phyloP scores from a whole-genome alignment of 2,797 vertebrate genomes.

The Coluber constrictor region DNA sequence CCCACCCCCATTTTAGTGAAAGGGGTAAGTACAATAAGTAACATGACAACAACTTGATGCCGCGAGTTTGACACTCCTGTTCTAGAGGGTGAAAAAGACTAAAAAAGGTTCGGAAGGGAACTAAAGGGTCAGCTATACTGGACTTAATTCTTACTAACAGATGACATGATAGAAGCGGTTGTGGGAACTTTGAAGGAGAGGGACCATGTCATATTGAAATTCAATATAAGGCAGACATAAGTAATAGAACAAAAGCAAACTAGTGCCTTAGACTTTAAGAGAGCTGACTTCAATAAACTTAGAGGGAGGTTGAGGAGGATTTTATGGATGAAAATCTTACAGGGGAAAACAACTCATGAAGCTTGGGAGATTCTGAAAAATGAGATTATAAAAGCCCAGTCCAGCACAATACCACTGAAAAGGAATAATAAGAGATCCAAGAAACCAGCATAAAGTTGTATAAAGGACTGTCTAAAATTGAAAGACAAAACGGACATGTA shows the following conservation, averaged over 20 bases:
- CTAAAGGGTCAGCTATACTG: neutral
- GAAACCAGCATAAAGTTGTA: neutral
- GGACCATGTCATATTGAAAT: neutral
- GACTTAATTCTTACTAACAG: neutral
- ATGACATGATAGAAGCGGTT: neutral
- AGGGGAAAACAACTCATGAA: neutral
- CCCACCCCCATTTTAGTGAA: no score
- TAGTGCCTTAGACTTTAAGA: neutral
- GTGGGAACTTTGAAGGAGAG: neutral
- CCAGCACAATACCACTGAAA: neutral
- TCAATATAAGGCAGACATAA: neutral
- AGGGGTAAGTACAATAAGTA: no score
- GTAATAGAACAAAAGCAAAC: neutral
- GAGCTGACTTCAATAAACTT: neutral
- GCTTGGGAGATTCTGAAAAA: neutral
- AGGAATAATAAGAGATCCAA: neutral
- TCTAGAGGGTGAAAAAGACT: slow-evolving; percentile 15
- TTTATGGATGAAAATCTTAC: neutral
- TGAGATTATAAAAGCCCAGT: neutral
- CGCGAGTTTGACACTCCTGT: slow-evolving; percentile 19
- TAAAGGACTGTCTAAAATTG: neutral
- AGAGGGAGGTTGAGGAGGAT: neutral
- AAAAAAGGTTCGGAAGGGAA: neutral
- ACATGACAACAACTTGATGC: no score
- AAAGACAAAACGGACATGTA: neutral